Conservation (phyloP, 2,113 vertebrate species). For the Spilogale gracilis region DNA sequence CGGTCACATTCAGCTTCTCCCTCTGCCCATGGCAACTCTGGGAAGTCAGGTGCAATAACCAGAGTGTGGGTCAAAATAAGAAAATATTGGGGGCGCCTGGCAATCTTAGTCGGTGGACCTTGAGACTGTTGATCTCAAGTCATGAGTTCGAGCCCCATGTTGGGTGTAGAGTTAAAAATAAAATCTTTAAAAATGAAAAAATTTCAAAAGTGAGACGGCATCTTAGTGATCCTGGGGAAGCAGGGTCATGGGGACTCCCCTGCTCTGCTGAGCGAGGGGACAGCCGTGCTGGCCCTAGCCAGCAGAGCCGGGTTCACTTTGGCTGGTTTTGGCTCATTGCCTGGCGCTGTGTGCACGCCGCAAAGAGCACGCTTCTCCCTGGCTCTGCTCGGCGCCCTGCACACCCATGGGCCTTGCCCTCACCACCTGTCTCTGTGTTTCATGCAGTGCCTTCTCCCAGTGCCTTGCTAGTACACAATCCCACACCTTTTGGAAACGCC, state of each 20-base stretch:
- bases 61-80: background rate
- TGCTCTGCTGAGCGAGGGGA: background rate
- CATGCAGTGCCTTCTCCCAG: conserved; percentile 96
- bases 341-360: too few species aligned
- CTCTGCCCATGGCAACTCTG: background rate
- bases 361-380: background rate
- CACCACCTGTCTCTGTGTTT: conserved; percentile 59
- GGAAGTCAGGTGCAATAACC: background rate
- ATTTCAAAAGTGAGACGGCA: background rate
- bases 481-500: conserved; percentile 92
- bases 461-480: conserved; percentile 93
- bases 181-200: background rate
- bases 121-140: background rate
- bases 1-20: background rate
- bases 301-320: accelerated
- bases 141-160: background rate
- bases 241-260: background rate
- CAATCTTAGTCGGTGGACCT: background rate
- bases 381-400: accelerated
- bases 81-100: background rate
- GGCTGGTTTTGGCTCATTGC: background rate
- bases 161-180: background rate
- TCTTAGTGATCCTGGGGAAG: background rate
- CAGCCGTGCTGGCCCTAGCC: background rate
- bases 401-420: background rate